These are phyloP conservation scores for Chironomus striatipennis DNA, from an alignment of 1,140 invertebrate genomes.

Conservation along the genomic window DNA sequence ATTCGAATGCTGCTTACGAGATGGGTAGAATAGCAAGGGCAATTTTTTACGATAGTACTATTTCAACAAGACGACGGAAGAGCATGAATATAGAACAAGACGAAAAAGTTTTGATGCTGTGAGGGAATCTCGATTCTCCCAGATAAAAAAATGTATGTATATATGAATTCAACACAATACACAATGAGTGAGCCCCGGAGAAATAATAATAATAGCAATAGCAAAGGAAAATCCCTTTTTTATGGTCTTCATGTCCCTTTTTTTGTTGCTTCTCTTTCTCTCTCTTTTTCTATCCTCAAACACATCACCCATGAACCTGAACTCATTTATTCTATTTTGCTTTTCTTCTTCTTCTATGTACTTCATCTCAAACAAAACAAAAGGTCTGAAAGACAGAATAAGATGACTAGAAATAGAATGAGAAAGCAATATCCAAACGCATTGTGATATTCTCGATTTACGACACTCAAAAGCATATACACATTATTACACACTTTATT, in stretches of 20 bases:
- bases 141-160: neutral
- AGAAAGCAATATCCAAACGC: neutral
- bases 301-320: constrained; percentile 11
- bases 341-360: neutral
- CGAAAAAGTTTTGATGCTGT: neutral
- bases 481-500: constrained; percentile 12
- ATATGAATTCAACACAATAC: too few species aligned
- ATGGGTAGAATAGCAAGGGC: neutral
- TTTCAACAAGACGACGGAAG: neutral
- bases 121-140: neutral
- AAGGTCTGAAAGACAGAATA: too few species aligned
- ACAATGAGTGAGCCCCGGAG: neutral
- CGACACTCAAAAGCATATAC: neutral
- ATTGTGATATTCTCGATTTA: neutral
- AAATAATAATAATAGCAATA: constrained; percentile 20
- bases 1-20: neutral
- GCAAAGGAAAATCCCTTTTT: constrained; percentile 20
- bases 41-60: constrained; percentile 1
- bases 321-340: neutral
- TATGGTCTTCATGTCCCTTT: constrained; percentile 15
- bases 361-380: neutral
- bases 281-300: neutral
- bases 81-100: neutral
- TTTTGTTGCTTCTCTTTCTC: neutral
- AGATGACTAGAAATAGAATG: neutral